phyloP scores from a whole-genome alignment of 2,888 invertebrate species.

The Mimas tiliae region DNA sequence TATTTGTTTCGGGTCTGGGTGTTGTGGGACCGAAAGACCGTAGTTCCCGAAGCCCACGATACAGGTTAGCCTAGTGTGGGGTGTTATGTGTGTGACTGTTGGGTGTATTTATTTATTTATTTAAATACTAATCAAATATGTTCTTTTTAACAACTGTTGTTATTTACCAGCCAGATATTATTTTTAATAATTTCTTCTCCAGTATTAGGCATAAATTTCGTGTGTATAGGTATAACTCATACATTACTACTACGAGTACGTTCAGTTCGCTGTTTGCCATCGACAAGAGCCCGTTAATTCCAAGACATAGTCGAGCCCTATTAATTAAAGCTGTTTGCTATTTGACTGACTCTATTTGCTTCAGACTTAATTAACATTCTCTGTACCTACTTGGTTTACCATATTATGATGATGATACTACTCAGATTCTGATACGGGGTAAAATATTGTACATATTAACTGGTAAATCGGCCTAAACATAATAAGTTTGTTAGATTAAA shows the following conservation, averaged over 20 bases:
- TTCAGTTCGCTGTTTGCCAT: conserved; percentile 53
- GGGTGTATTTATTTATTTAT: too few relatives aligned
- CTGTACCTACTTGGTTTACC: conserved; percentile 40
- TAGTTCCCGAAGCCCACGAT: too few relatives aligned
- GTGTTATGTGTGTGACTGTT: too few relatives aligned
- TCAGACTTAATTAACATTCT: conserved; percentile 73
- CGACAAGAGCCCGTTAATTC: conserved; percentile 66
- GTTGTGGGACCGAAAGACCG: too few relatives aligned
- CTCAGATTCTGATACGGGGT: conserved; percentile 21
- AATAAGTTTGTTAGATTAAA: too few relatives aligned
- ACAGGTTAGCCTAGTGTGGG: too few relatives aligned
- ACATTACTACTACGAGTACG: conserved; percentile 32
- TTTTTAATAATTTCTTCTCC: background rate
- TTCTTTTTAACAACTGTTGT: too few relatives aligned
- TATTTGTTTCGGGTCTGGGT: too few relatives aligned
- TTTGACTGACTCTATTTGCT: conserved; percentile 74
- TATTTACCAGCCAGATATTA: too few relatives aligned
- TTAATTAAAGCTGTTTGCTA: conserved; percentile 80
- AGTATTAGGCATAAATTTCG: background rate
- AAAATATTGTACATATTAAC: conserved; percentile 30
- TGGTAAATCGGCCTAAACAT: background rate
- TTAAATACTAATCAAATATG: too few relatives aligned
- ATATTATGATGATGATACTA: conserved; percentile 10
- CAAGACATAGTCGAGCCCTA: conserved; percentile 66
- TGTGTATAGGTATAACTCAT: background rate